These are phyloP conservation scores for Ochropleura plecta DNA, from an alignment of 2,888 invertebrate species.

Conservation along the genomic window DNA sequence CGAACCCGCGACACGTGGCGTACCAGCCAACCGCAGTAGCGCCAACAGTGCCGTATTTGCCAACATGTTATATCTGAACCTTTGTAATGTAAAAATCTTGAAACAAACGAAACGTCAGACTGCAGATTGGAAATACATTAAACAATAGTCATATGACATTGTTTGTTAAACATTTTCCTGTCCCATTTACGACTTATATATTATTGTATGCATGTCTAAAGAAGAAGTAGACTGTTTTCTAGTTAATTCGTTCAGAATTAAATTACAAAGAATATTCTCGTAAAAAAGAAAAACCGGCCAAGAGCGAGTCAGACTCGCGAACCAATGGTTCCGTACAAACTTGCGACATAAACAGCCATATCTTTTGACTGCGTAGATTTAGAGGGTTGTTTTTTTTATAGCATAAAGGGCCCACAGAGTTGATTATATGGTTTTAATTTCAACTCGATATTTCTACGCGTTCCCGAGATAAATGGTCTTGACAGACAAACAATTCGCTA, in stretches of 20 bases:
- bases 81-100: slow-evolving; percentile 13
- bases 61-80: neutral
- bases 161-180: slow-evolving; percentile 48
- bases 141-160: slow-evolving; percentile 31
- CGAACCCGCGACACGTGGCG: no score
- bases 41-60: no score
- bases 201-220: neutral
- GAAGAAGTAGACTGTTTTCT: slow-evolving; percentile 7
- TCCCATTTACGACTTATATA: slow-evolving; percentile 1
- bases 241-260: neutral
- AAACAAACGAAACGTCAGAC: slow-evolving; percentile 16
- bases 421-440: no score
- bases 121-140: slow-evolving; percentile 28
- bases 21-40: no score
- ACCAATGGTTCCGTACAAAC: no score
- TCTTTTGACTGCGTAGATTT: no score
- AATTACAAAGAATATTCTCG: slow-evolving; percentile 11
- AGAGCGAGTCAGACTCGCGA: no score
- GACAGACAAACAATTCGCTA: neutral
- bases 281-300: neutral
- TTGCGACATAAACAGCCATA: no score
- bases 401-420: no score
- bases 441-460: no score
- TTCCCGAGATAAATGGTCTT: no score
- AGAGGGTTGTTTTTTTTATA: no score